Evolutionary conservation across 2,797 vertebrate species (phyloP).

Genomic region (Pelochelys cantorii): DNA sequence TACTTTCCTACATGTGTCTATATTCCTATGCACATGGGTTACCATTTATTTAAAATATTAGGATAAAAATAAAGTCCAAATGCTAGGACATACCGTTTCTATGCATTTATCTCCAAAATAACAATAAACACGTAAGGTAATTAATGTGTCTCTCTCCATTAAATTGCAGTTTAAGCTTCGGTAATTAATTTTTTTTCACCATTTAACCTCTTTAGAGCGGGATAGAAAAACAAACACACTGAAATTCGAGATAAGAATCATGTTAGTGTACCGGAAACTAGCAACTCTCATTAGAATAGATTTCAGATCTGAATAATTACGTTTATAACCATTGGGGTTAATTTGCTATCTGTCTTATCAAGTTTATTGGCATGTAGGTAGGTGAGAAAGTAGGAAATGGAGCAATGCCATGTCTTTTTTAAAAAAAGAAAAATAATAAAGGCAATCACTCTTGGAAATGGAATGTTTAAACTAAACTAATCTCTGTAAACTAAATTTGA

Average conservation of each 20-base stretch:
- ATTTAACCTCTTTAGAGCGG: rapidly evolving
- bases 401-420: rapidly evolving
- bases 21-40: no score
- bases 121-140: rapidly evolving
- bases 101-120: rapidly evolving
- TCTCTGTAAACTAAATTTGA: conserved; percentile 35
- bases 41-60: no score
- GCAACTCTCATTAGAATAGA: neutral
- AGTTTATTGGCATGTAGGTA: neutral
- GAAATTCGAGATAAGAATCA: rapidly evolving
- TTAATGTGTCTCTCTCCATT: rapidly evolving
- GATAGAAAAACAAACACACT: neutral
- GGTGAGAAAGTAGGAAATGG: neutral
- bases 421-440: neutral
- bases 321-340: rapidly evolving
- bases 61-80: neutral
- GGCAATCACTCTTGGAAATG: conserved; percentile 6
- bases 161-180: rapidly evolving
- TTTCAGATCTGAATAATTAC: neutral
- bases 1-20: neutral
- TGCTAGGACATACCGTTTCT: no score
- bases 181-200: no score
- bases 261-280: neutral
- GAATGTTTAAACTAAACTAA: conserved; percentile 5
- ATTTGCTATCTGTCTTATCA: neutral